These are phyloP conservation scores for Hydropsyche betteni DNA, from an alignment of 2,888 invertebrate species.

Conservation along the genomic window DNA sequence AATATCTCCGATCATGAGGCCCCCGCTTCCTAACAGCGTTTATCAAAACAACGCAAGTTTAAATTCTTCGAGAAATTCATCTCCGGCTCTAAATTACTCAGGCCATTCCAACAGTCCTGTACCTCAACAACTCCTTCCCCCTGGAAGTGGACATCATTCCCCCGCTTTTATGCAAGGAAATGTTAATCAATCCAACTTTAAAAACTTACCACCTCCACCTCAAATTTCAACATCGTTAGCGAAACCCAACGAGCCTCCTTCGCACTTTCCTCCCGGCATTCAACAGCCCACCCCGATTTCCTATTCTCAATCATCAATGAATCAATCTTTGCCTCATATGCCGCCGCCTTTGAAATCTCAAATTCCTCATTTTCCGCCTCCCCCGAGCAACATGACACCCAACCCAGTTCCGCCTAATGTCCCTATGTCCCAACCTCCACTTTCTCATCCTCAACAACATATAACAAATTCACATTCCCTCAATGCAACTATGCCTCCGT, in stretches of 20 bases:
- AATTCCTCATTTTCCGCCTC: slow-evolving; percentile 54
- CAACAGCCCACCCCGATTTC: slow-evolving; percentile 42
- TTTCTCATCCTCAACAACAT: slow-evolving; percentile 24
- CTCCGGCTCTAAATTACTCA: slow-evolving; percentile 54
- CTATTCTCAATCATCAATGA: slow-evolving; percentile 35
- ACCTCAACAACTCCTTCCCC: slow-evolving; percentile 21
- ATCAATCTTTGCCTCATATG: too few species aligned
- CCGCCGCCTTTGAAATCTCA: too few species aligned
- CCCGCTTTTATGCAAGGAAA: slow-evolving; percentile 4
- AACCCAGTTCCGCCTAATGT: slow-evolving; percentile 22
- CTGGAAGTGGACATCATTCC: background rate
- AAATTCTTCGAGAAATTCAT: slow-evolving; percentile 58
- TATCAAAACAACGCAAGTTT: slow-evolving; percentile 53
- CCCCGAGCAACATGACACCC: background rate
- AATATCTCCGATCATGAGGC: slow-evolving; percentile 34
- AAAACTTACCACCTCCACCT: background rate
- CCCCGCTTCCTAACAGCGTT: slow-evolving; percentile 41
- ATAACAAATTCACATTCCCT: background rate
- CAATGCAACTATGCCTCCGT: background rate
- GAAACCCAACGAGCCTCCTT: background rate
- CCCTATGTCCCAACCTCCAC: slow-evolving; percentile 20
- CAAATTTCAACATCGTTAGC: background rate
- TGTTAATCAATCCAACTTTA: background rate
- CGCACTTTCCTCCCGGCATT: too few species aligned
- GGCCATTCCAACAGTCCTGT: slow-evolving; percentile 31